A percentile compares a stretch with the other conserved stretches of the same genome.
Conservation (phyloP, 2,797 vertebrate species). For the Mallotus villosus region DNA sequence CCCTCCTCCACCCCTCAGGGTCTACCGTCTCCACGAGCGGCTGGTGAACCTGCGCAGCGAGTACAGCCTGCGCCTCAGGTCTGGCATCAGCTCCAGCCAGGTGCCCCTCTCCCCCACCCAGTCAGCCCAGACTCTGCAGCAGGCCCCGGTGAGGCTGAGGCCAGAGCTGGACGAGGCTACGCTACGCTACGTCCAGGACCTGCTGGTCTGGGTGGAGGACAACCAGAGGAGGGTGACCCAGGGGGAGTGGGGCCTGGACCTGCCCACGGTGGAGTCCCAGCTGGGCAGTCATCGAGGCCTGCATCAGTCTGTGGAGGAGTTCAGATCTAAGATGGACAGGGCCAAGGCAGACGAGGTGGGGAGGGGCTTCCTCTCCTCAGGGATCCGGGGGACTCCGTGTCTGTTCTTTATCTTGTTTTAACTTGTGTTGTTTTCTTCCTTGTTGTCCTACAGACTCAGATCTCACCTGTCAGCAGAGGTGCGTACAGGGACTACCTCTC, state of each 20-base stretch:
- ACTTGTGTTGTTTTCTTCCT: not conserved
- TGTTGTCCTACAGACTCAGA: slow-evolving; percentile 75
- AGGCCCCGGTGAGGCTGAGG: slow-evolving; percentile 60
- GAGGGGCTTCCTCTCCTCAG: no score
- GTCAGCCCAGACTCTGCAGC: slow-evolving; percentile 55
- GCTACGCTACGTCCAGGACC: slow-evolving; percentile 86
- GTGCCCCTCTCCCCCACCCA: slow-evolving; percentile 61
- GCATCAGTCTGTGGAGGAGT: slow-evolving; percentile 90
- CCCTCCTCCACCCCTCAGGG: slow-evolving; percentile 61
- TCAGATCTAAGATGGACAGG: slow-evolving; percentile 87
- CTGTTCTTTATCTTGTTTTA: not conserved
- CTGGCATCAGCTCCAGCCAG: slow-evolving; percentile 70
- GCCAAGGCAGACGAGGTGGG: slow-evolving; percentile 85
- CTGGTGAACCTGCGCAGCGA: slow-evolving; percentile 92
- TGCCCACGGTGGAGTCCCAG: slow-evolving; percentile 87
- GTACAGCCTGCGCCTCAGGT: slow-evolving; percentile 90
- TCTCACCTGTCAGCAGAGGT: slow-evolving; percentile 76
- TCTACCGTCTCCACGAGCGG: slow-evolving; percentile 91
- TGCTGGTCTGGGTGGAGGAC: slow-evolving; percentile 92
- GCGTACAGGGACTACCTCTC: slow-evolving; percentile 87
- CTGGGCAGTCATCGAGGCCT: slow-evolving; percentile 89
- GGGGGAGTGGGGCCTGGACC: slow-evolving; percentile 87
- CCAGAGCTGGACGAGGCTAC: slow-evolving; percentile 84
- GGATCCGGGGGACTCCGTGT: not conserved
- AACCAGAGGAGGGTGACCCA: slow-evolving; percentile 83